Conservation (phyloP, 1,140 invertebrate genomes). For the Melipona quadrifasciata region DNA sequence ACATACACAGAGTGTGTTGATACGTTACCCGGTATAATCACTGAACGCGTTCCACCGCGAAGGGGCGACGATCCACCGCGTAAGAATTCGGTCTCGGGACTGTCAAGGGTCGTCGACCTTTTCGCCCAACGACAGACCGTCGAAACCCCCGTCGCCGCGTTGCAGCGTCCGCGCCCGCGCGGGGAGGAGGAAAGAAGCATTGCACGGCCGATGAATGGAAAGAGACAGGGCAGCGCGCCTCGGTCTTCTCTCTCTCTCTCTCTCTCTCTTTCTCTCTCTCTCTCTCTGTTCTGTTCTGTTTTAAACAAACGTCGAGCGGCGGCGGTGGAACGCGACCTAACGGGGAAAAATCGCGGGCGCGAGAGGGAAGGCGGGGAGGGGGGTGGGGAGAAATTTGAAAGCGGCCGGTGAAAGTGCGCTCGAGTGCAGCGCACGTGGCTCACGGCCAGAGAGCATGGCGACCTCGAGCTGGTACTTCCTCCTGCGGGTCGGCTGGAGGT, state of each 20-base stretch:
- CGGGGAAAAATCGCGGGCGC: not conserved
- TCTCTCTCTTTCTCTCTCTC: not conserved
- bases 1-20: not conserved
- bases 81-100: conserved; percentile 14
- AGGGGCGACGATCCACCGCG: not conserved
- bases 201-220: not conserved
- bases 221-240: not conserved
- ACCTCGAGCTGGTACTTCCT: conserved; percentile 55
- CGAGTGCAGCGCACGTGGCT: conserved; percentile 66
- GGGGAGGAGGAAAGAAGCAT: too few relatives aligned
- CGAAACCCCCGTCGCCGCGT: not conserved
- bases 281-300: not conserved
- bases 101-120: not conserved
- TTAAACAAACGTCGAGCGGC: not conserved
- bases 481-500: not conserved
- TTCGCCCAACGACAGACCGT: not conserved
- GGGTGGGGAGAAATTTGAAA: conserved; percentile 77
- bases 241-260: not conserved
- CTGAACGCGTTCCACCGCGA: not conserved
- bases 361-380: conserved; percentile 51
- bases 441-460: conserved; percentile 50
- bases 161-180: too few relatives aligned
- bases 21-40: not conserved
- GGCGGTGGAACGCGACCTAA: not conserved
- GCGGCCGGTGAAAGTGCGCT: conserved; percentile 76